Evolutionary conservation across 1,140 invertebrate genomes (phyloP).

Genomic region (Eriosoma lanigerum): DNA sequence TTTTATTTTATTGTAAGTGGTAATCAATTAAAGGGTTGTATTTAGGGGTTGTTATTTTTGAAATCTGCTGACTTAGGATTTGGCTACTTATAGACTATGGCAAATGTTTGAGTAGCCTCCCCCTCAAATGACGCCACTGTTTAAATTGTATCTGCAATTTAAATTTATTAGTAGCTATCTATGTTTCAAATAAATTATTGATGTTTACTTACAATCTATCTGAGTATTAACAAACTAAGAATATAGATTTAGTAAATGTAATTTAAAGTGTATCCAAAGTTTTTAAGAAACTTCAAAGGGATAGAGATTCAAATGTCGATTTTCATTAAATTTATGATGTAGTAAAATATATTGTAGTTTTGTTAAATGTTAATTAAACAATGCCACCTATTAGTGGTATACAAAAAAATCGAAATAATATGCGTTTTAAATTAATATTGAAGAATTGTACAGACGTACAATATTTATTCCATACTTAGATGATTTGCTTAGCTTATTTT

Average conservation of each 20-base stretch:
- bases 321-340: constrained; percentile 6
- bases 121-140: too few relatives aligned
- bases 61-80: too few relatives aligned
- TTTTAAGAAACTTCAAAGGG: too few relatives aligned
- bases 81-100: too few relatives aligned
- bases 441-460: constrained; percentile 1
- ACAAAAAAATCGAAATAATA: background rate
- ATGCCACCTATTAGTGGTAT: background rate
- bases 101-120: too few relatives aligned
- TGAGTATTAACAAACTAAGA: background rate
- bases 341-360: background rate
- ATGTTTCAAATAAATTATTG: constrained; percentile 6
- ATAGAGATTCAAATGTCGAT: background rate
- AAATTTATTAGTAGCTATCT: background rate
- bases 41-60: too few relatives aligned
- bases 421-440: background rate
- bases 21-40: too few relatives aligned
- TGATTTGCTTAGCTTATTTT: background rate
- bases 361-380: background rate
- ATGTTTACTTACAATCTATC: constrained; percentile 17
- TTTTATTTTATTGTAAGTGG: too few relatives aligned
- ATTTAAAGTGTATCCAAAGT: too few relatives aligned
- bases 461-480: background rate
- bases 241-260: background rate
- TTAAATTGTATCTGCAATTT: too few relatives aligned